Conservation (phyloP, 2,113 vertebrate genomes). For the Nyctereutes procyonoides region DNA sequence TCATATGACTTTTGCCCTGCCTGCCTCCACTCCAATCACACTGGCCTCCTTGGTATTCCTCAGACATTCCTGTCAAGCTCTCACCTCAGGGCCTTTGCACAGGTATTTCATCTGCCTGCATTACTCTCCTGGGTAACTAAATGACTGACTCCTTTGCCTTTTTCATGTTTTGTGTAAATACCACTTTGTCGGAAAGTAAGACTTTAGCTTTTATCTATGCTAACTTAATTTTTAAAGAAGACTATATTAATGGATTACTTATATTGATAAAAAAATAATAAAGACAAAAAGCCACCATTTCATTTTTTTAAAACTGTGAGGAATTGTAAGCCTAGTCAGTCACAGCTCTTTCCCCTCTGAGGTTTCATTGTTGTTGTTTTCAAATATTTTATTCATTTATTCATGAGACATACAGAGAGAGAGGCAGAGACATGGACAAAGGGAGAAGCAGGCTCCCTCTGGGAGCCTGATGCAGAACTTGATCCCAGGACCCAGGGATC, state of each 20-base stretch:
- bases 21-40: no score
- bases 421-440: no score
- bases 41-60: background rate
- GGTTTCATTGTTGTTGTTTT: no score
- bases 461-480: no score
- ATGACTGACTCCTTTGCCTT: background rate
- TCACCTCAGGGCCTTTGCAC: background rate
- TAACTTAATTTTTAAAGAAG: conserved; percentile 41
- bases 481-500: no score
- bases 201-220: conserved; percentile 4
- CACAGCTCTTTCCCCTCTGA: background rate
- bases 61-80: background rate
- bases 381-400: no score
- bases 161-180: background rate
- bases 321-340: background rate
- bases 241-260: background rate
- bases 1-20: background rate
- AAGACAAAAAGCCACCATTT: background rate
- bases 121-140: background rate
- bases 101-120: background rate
- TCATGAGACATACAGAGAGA: no score
- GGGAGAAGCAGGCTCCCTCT: no score
- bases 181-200: background rate
- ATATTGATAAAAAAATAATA: background rate
- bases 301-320: background rate